These are phyloP conservation scores for Choristoneura rosaceana DNA, from an alignment of 2,888 invertebrate genomes.

Conservation along the genomic window DNA sequence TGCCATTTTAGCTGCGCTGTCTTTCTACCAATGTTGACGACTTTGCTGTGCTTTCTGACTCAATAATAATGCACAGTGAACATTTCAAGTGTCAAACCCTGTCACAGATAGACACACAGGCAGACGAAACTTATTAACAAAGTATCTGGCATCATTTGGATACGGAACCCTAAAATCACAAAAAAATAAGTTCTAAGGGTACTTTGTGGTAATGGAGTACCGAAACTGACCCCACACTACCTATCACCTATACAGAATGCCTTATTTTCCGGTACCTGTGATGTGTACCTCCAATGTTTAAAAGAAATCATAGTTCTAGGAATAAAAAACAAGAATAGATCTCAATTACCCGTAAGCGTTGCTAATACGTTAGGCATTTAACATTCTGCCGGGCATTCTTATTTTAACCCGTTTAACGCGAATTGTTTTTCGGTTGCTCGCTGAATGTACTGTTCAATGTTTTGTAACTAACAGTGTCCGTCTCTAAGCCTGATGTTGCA, in stretches of 20 bases:
- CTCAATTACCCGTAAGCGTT: slow-evolving; percentile 81
- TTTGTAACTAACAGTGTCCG: slow-evolving; percentile 60
- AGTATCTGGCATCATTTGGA: too few species aligned
- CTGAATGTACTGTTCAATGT: slow-evolving; percentile 42
- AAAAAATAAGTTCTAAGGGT: slow-evolving; percentile 46
- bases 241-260: slow-evolving; percentile 71
- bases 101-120: too few species aligned
- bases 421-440: slow-evolving; percentile 44
- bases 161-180: neutral
- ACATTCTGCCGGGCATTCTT: slow-evolving; percentile 57
- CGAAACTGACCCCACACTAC: slow-evolving; percentile 60
- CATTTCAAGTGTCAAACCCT: too few species aligned
- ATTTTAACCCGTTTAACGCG: slow-evolving; percentile 45
- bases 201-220: slow-evolving; percentile 39
- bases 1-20: too few species aligned
- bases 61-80: too few species aligned
- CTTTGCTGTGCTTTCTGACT: too few species aligned
- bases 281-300: slow-evolving; percentile 78
- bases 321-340: slow-evolving; percentile 76
- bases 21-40: too few species aligned
- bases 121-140: too few species aligned
- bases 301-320: slow-evolving; percentile 73
- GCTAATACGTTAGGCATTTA: slow-evolving; percentile 67
- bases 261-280: slow-evolving; percentile 83
- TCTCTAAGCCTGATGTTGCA: slow-evolving; percentile 52